Percentiles rank a stretch among this genome's conserved stretches.
Conservation (phyloP, 1,140 invertebrate genomes). For the Thrips palmi region DNA sequence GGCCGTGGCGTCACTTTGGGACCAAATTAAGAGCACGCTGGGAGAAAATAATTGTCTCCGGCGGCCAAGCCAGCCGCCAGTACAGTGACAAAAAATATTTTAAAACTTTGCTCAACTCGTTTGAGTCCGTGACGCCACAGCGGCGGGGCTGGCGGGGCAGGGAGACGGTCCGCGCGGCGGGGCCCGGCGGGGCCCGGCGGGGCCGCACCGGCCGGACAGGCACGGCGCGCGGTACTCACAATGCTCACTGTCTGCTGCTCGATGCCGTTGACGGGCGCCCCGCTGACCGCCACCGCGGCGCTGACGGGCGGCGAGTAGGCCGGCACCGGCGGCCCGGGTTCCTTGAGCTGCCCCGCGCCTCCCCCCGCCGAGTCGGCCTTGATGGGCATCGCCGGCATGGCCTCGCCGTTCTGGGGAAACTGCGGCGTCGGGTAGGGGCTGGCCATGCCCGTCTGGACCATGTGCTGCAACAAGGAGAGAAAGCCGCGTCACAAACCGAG, state of each 20-base stretch:
- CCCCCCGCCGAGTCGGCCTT: conserved; percentile 29
- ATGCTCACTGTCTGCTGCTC: conserved; percentile 28
- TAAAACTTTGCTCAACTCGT: too few relatives aligned
- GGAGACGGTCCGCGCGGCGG: too few relatives aligned
- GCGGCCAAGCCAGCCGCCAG: too few relatives aligned
- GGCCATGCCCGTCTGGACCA: conserved; percentile 87
- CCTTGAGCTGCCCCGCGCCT: conserved; percentile 24
- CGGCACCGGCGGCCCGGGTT: conserved; percentile 20
- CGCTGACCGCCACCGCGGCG: conserved; percentile 21
- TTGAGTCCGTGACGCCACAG: too few relatives aligned
- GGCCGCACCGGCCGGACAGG: too few relatives aligned
- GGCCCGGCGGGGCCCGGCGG: too few relatives aligned
- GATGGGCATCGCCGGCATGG: conserved; percentile 24
- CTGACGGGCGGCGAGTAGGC: conserved; percentile 27
- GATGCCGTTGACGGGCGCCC: conserved; percentile 22
- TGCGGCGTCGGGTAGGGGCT: conserved; percentile 48
- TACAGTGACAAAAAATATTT: too few relatives aligned
- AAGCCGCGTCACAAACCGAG: conserved; percentile 12
- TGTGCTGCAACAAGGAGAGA: conserved; percentile 57
- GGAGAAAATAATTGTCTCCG: too few relatives aligned
- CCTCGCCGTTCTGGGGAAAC: conserved; percentile 53
- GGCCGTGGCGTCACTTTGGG: too few relatives aligned
- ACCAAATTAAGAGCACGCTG: too few relatives aligned
- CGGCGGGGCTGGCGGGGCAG: too few relatives aligned
- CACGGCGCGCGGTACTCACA: conserved; percentile 17